Evolutionary conservation across 2,888 invertebrate species (phyloP).

Genomic region (Zhengitettix transpicula): DNA sequence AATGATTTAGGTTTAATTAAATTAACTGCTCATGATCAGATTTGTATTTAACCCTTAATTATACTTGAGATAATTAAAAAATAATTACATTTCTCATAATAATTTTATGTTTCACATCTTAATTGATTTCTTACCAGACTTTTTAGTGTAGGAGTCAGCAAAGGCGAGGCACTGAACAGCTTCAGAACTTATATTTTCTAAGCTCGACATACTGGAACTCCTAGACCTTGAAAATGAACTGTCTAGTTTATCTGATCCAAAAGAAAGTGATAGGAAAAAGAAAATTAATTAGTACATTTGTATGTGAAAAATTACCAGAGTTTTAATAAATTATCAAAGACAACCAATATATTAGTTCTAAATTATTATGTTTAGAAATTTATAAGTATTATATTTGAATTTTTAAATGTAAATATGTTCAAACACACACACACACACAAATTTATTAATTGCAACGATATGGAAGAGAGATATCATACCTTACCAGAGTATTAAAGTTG

Average conservation of each 20-base stretch:
- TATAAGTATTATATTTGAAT: no score
- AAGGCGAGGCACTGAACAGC: conserved; percentile 91
- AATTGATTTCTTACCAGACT: conserved; percentile 54
- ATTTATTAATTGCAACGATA: background rate
- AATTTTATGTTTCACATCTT: background rate
- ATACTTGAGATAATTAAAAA: no score
- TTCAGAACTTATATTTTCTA: conserved; percentile 93
- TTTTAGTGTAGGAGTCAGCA: conserved; percentile 87
- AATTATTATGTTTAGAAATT: no score
- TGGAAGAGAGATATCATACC: no score
- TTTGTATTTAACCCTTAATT: no score
- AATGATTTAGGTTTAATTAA: no score
- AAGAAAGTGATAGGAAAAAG: background rate
- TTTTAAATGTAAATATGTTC: background rate
- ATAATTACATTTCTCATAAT: no score
- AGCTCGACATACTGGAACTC: conserved; percentile 93
- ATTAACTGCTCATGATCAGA: no score
- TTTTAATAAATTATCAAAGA: background rate
- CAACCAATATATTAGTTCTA: no score
- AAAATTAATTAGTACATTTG: background rate
- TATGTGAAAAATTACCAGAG: background rate
- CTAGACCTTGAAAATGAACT: conserved; percentile 91
- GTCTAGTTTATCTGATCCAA: conserved; percentile 76
- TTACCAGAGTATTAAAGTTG: no score
- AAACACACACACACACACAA: background rate